Evolutionary conservation across 2,888 invertebrate genomes (phyloP).

Genomic region (Syrista parreyssii): DNA sequence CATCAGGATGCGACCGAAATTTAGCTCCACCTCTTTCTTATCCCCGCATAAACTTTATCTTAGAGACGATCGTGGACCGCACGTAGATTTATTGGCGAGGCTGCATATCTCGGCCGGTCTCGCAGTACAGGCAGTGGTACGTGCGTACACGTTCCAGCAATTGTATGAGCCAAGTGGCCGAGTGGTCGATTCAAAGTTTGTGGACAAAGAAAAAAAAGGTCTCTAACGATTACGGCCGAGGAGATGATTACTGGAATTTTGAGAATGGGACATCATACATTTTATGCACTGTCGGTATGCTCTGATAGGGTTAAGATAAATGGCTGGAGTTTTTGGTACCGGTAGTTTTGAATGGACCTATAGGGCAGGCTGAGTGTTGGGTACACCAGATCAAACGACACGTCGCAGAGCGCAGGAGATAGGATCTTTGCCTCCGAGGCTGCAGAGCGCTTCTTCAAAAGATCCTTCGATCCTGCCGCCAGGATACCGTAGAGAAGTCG

Average conservation of each 20-base stretch:
- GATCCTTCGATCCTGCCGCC: constrained; percentile 8
- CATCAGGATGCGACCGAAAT: constrained; percentile 28
- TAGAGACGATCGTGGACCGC: constrained; percentile 38
- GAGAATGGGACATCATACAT: neutral
- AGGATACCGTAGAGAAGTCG: neutral
- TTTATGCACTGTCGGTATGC: neutral
- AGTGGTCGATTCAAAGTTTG: neutral
- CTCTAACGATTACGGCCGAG: neutral
- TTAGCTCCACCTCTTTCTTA: constrained; percentile 14
- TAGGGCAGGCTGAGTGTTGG: constrained; percentile 4
- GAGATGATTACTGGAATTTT: neutral
- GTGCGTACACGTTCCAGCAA: constrained; percentile 12
- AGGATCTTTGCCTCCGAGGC: constrained; percentile 8
- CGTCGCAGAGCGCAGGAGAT: constrained; percentile 14
- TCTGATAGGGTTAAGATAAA: neutral
- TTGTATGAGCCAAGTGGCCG: neutral
- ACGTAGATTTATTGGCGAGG: constrained; percentile 44
- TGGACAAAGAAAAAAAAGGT: neutral
- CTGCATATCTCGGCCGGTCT: constrained; percentile 18
- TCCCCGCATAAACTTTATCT: constrained; percentile 40
- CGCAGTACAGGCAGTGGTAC: constrained; percentile 13
- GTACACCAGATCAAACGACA: constrained; percentile 20
- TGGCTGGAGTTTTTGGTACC: neutral
- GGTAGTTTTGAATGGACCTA: neutral
- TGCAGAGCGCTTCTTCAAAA: neutral